Evolutionary conservation across 2,797 vertebrate species (phyloP).

Genomic region (Psittacula derbiana): DNA sequence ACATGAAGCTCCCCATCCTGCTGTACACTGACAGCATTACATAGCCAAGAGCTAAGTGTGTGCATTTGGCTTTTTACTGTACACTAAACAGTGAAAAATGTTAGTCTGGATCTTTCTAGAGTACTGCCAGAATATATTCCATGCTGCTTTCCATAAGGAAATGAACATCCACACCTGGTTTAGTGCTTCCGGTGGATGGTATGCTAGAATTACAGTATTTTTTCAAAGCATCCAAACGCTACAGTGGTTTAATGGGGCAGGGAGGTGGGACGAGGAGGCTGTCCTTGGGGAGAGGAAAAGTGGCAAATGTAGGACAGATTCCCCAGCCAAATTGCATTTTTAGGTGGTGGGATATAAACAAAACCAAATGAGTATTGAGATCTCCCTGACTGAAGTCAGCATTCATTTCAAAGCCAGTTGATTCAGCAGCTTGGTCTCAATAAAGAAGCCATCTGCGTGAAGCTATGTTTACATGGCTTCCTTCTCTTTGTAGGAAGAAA

Average conservation of each 20-base stretch:
- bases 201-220: not conserved
- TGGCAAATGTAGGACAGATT: not conserved
- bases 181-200: not conserved
- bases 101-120: not conserved
- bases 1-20: rapidly evolving
- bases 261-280: not conserved
- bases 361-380: not conserved
- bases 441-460: not conserved
- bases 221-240: not conserved
- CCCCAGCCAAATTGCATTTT: not conserved
- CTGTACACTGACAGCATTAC: not conserved
- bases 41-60: not conserved
- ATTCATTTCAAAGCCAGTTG: rapidly evolving
- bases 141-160: not conserved
- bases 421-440: not conserved
- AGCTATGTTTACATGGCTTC: not conserved
- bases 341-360: not conserved
- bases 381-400: not conserved
- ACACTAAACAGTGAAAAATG: not conserved
- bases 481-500: not conserved
- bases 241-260: not conserved
- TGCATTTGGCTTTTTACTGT: not conserved
- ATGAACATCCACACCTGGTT: not conserved
- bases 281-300: not conserved
- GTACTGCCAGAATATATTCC: not conserved